Evolutionary conservation across 2,113 vertebrate species (phyloP).

Genomic region (Sapayoa aenigma): DNA sequence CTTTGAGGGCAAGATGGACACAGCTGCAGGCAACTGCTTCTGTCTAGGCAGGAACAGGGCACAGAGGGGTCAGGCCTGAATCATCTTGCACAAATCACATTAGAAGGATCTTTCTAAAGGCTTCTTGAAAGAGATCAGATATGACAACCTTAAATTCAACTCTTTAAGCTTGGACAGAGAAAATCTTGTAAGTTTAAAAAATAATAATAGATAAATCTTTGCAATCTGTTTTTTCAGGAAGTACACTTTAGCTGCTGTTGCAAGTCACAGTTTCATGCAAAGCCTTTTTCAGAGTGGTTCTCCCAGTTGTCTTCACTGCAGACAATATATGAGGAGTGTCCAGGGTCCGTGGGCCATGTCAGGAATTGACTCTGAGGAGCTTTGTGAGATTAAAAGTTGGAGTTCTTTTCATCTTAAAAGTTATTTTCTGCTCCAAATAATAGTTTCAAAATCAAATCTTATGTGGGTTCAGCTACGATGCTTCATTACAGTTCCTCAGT

Average conservation of each 20-base stretch:
- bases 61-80: conserved; percentile 9
- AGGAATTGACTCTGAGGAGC: not conserved
- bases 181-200: not conserved
- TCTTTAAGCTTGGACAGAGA: not conserved
- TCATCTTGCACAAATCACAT: not conserved
- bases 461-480: not conserved
- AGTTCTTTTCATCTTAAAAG: not conserved
- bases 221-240: not conserved
- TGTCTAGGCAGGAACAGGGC: conserved; percentile 22
- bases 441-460: not conserved
- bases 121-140: not conserved
- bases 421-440: not conserved
- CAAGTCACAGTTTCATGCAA: not conserved
- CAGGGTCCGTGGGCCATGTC: not conserved
- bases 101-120: conserved; percentile 9
- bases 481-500: not conserved
- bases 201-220: not conserved
- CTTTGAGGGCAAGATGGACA: conserved; percentile 12
- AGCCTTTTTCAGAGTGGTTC: not conserved
- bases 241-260: not conserved
- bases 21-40: conserved; percentile 45
- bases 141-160: not conserved
- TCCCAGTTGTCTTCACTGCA: not conserved
- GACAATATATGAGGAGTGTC: not conserved
- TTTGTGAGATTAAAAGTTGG: not conserved